Conservation (phyloP, 2,888 invertebrate genomes). For the Cosmopolites sordidus region DNA sequence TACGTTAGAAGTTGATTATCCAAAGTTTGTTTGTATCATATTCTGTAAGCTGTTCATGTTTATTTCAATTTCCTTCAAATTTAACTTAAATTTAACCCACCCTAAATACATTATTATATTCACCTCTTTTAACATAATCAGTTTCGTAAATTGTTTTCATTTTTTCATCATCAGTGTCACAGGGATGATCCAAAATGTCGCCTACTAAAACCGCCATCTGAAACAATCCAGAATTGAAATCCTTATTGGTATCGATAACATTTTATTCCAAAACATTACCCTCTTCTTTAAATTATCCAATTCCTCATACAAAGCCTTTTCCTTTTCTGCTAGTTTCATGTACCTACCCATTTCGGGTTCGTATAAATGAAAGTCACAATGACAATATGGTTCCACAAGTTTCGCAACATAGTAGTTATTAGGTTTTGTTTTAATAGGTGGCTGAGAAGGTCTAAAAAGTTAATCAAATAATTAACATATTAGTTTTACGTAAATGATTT, state of each 20-base stretch:
- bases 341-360: conserved; percentile 59
- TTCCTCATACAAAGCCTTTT: conserved; percentile 56
- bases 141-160: conserved; percentile 61
- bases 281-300: conserved; percentile 50
- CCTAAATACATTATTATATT: background rate
- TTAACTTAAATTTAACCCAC: no score
- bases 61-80: no score
- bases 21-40: no score
- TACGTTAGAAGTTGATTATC: no score
- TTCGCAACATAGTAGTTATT: conserved; percentile 50
- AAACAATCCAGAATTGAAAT: conserved; percentile 12
- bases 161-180: conserved; percentile 59
- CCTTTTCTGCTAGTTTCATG: conserved; percentile 58
- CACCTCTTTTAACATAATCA: conserved; percentile 57
- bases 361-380: conserved; percentile 61
- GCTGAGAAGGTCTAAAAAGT: conserved; percentile 55
- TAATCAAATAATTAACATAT: no score
- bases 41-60: no score
- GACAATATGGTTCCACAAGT: conserved; percentile 59
- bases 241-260: no score
- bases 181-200: conserved; percentile 61
- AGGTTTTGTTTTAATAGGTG: conserved; percentile 53
- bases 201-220: conserved; percentile 60
- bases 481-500: no score
- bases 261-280: no score